Percentiles rank a stretch among this genome's conserved stretches.
phyloP scores from a whole-genome alignment of 2,113 vertebrate genomes.

The Eupsittula cactorum region DNA sequence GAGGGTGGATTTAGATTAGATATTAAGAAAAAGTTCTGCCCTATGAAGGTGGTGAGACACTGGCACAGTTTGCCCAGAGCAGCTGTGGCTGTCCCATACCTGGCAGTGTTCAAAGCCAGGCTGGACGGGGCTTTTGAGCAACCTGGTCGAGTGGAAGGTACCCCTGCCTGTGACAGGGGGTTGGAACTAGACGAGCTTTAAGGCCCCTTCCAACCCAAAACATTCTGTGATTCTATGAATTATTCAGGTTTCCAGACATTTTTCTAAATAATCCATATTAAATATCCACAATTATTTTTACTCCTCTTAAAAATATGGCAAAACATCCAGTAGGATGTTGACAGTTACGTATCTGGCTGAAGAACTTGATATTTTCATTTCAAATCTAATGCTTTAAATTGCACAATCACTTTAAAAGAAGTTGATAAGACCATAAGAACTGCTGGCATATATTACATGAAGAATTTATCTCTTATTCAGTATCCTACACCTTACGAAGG shows the following conservation, averaged over 20 bases:
- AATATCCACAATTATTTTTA: not conserved
- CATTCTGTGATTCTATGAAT: not conserved
- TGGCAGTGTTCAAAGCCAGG: not conserved
- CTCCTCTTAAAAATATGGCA: not conserved
- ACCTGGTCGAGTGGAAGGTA: not conserved
- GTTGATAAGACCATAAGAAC: not conserved
- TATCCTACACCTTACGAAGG: not conserved
- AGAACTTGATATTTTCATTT: not conserved
- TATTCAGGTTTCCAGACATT: not conserved
- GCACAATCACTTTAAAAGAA: not conserved
- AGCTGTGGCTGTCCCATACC: not conserved
- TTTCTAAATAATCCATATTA: not conserved
- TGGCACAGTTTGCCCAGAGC: not conserved
- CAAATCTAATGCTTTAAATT: not conserved
- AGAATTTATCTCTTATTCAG: not conserved
- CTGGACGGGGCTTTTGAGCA: not conserved
- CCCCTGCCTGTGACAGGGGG: not conserved
- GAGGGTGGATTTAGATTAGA: not conserved
- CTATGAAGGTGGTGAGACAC: not conserved
- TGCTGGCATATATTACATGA: not conserved
- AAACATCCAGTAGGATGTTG: not conserved
- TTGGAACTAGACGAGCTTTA: not conserved
- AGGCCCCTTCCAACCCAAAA: not conserved
- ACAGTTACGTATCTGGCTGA: not conserved
- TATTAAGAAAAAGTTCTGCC: not conserved